Base-by-base conservation (phyloP, 2,113 vertebrate species). In the Eupsittula cactorum region DNA sequence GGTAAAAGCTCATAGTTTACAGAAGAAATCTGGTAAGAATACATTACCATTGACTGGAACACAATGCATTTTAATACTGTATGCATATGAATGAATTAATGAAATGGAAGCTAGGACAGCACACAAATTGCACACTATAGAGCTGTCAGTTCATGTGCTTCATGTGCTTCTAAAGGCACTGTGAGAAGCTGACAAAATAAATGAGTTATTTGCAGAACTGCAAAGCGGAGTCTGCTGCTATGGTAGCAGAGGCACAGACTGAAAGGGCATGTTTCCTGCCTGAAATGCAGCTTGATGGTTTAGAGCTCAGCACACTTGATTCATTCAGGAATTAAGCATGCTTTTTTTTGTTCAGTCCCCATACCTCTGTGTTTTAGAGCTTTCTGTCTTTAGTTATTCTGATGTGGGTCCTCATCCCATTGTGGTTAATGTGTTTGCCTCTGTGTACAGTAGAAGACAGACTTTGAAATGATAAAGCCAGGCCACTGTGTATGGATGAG, bases 41-140 rank as follows among this genome's bases (percentile, higher is more conserved):
- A 52, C 0, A 0, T 67, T 18, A 41, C 31, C 1, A 0, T 44
- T 39, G 28, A 67, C 62, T 35, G 28, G 46, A 68, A 24, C 24
- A 29, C n/a, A 23, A 39, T 31, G 24, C 1, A 0, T 76, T 93
- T 75, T 79, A 71, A 39, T 63, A 41, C 39, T 29, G 27, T 53
- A 39, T 7, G 21, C 16, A 3, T 28, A 44, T 52, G 11, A 71
- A 50, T 33, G 19, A 70, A 49, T 47, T 35, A 49, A 52, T 24
- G 49, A 65, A 63, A 27, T 67, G 39, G 59, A 86, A 44, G 17
- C 31, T 19, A 47, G 39, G 39, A 69, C 24, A 92, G 42, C 1
- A 6, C 11, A 31, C 14, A 41, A 10, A 16, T 10, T 47, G n/a
- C 25, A 59, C 35, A 44, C 27, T 0, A 0, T 63, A 68, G 23